phyloP scores from a whole-genome alignment of 2,888 invertebrate genomes.

The Schizotus pectinicornis region DNA sequence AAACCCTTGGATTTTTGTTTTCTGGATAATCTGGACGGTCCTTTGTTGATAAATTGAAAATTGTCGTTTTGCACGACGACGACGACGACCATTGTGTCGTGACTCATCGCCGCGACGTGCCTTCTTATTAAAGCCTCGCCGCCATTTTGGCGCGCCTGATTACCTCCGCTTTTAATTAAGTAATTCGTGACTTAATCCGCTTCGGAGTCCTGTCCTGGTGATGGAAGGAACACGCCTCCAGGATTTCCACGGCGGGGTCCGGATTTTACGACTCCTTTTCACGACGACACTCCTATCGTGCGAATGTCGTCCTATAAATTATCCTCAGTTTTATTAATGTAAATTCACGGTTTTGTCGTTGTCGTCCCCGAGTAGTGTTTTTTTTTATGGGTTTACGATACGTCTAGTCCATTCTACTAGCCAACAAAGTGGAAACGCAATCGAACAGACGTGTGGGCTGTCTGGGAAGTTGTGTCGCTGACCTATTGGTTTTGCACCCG shows the following conservation, averaged over 20 bases:
- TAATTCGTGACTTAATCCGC: slow-evolving; percentile 17
- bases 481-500: too few relatives aligned
- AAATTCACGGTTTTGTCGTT: too few relatives aligned
- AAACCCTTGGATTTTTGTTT: not conserved
- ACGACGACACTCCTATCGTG: not conserved
- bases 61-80: slow-evolving; percentile 26
- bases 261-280: not conserved
- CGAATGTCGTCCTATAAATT: not conserved
- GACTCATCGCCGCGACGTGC: slow-evolving; percentile 19
- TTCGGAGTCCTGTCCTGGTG: not conserved
- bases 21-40: slow-evolving; percentile 1
- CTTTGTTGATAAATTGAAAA: slow-evolving; percentile 18
- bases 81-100: slow-evolving; percentile 15
- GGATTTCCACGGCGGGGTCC: not conserved
- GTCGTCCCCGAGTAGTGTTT: too few relatives aligned
- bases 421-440: too few relatives aligned
- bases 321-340: too few relatives aligned
- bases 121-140: slow-evolving; percentile 21
- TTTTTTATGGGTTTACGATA: too few relatives aligned
- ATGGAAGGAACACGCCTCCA: not conserved
- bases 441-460: too few relatives aligned
- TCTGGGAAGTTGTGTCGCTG: too few relatives aligned
- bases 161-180: slow-evolving; percentile 25
- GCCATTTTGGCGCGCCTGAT: slow-evolving; percentile 22
- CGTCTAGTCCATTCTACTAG: too few relatives aligned